Evolutionary conservation across 1,140 invertebrate species (phyloP), one percentile per base, ranked within the genome.

Genomic region (Ephestia elutella): DNA sequence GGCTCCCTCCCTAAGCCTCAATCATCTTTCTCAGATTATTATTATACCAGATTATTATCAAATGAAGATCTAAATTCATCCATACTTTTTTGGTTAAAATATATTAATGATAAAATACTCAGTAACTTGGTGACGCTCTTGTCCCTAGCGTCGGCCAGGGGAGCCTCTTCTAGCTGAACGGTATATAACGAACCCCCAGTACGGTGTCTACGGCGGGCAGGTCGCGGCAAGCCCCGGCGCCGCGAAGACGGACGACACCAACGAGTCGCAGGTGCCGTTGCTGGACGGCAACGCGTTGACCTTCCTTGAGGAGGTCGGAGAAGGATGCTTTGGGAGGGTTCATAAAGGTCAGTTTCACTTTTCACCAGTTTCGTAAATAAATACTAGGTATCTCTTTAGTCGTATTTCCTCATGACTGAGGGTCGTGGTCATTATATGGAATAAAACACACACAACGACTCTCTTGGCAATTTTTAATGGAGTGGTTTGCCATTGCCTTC

Each of bases 251-350:
- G 90, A 89, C 48, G 90, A 90, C 58, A 61, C 65, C 44, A 67
- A 64, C 57, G 77, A 82, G 25, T 71, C 70, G 0, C 88, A 89
- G 48, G 91, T 95, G 2, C 92, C 91, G 0, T 88, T 93, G 49
- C 75, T 95, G 69, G 75, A 88, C 49, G 85, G 91, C 53, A 92
- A 94, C 49, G 90, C 91, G 0, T 82, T 97, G 10, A 88, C 89
- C 2, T 93, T 96, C 72, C 66, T 93, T 0, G 91, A 95, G 65
- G 94, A 95, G 67, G 94, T 97, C 49, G 96, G 96, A 0, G 95
- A 97, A 86, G 96, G 96, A 1, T 96, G 95, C 72, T 97, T 97
- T 75, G 96, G 96, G n/a, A 96, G 96, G 89, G 96, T 97, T 32
- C 96, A 92, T 73, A 96, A 94, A 93, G 95, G 95, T 95, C 89